phyloP scores from a whole-genome alignment of 2,113 vertebrate species.

The Microtus oregoni region DNA sequence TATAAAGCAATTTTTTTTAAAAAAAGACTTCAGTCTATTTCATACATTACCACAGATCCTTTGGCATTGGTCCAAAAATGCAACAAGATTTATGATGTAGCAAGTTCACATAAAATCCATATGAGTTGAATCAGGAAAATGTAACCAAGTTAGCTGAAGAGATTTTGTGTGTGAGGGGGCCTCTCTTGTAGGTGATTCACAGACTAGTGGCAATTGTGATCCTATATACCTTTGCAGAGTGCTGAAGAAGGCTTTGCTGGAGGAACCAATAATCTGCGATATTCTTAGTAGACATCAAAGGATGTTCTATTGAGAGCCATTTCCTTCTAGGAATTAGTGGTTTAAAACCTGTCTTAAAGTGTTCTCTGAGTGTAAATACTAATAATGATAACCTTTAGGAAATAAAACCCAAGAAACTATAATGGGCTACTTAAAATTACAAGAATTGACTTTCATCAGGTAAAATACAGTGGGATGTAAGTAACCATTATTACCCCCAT shows the following conservation, averaged over 20 bases:
- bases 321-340: neutral
- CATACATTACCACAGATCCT: neutral
- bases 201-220: neutral
- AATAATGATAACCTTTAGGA: neutral
- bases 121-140: neutral
- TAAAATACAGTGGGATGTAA: conserved; percentile 8
- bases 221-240: neutral
- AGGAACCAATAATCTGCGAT: neutral
- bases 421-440: neutral
- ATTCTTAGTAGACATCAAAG: neutral
- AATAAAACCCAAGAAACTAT: neutral
- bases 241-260: neutral
- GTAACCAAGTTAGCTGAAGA: neutral
- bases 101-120: neutral
- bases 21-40: neutral
- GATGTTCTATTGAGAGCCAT: neutral
- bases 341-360: conserved; percentile 22
- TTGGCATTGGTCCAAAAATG: neutral
- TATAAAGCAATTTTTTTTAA: neutral
- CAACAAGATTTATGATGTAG: neutral
- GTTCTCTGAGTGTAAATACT: neutral
- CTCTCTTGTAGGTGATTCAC: neutral
- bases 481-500: neutral
- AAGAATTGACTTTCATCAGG: neutral
- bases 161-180: neutral